These are phyloP conservation scores for Eurytoma californica DNA, from an alignment of 2,888 invertebrate genomes.

Conservation along the genomic window DNA sequence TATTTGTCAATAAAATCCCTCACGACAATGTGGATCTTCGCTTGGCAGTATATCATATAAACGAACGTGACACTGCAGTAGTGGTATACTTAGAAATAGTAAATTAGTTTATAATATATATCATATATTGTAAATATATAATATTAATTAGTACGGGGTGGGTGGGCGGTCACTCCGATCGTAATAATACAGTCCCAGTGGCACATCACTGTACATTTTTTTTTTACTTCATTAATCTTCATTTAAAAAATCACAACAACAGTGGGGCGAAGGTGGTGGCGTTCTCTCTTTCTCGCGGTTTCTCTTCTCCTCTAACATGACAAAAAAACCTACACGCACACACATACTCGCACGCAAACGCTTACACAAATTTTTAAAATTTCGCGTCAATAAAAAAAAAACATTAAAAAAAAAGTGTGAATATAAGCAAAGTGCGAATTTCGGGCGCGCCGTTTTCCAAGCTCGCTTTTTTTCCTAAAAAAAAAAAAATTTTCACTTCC, in stretches of 20 bases:
- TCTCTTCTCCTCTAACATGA: conserved; percentile 3
- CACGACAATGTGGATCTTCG: conserved; percentile 68
- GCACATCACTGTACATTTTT: conserved; percentile 72
- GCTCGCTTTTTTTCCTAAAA: no score
- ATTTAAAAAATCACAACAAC: conserved; percentile 71
- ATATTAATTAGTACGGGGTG: conserved; percentile 67
- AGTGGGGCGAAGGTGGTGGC: conserved; percentile 73
- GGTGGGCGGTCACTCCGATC: conserved; percentile 73
- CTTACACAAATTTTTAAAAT: conserved; percentile 14
- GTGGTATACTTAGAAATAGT: conserved; percentile 71
- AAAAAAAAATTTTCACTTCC: no score
- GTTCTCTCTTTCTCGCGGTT: conserved; percentile 38
- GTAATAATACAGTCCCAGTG: conserved; percentile 72
- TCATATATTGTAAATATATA: conserved; percentile 58
- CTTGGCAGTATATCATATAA: conserved; percentile 70
- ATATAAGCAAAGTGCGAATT: no score
- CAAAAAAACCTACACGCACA: neutral
- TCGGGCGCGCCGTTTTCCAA: no score
- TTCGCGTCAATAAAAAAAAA: neutral
- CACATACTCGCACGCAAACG: conserved; percentile 13
- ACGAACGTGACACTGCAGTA: conserved; percentile 75
- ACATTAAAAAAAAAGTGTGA: no score
- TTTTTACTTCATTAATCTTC: conserved; percentile 34
- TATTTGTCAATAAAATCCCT: conserved; percentile 62
- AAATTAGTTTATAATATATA: conserved; percentile 53